Percentiles rank a stretch among this genome's conserved stretches.
Evolutionary conservation across 2,888 invertebrate species (phyloP).

Genomic region (Ashinkailepas kermadecensis): DNA sequence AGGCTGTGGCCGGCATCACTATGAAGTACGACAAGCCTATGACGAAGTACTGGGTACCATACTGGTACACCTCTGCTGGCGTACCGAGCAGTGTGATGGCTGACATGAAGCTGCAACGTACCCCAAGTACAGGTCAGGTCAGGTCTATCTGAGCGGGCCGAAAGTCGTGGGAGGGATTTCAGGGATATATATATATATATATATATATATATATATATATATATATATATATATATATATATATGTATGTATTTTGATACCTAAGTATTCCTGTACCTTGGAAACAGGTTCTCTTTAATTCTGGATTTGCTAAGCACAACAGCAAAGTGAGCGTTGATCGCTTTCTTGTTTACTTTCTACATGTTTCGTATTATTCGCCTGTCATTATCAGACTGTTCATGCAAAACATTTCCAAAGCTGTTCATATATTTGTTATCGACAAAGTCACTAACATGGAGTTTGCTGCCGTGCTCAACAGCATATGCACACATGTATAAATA

Average conservation of each 20-base stretch:
- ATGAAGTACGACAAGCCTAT: conserved; percentile 40
- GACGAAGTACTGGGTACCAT: conserved; percentile 61
- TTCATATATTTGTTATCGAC: no score
- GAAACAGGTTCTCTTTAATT: no score
- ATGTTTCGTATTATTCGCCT: no score
- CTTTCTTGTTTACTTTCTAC: no score
- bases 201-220: not conserved
- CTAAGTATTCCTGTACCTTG: no score
- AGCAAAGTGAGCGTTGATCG: no score
- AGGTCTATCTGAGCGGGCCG: not conserved
- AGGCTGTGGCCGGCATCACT: conserved; percentile 49
- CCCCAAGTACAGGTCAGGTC: not conserved
- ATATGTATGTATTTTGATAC: not conserved
- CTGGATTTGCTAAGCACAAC: no score
- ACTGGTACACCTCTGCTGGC: conserved; percentile 47
- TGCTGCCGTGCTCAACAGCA: no score
- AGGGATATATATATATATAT: not conserved
- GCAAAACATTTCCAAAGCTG: no score
- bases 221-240: conserved; percentile 25
- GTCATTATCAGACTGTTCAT: no score
- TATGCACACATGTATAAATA: no score
- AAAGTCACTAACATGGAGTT: no score
- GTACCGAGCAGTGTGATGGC: conserved; percentile 49
- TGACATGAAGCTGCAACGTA: conserved; percentile 44
- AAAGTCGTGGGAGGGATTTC: not conserved